Evolutionary conservation across 2,113 vertebrate species (phyloP), one percentile per base, ranked within the genome.

Genomic region (Phalacrocorax brasilianus): DNA sequence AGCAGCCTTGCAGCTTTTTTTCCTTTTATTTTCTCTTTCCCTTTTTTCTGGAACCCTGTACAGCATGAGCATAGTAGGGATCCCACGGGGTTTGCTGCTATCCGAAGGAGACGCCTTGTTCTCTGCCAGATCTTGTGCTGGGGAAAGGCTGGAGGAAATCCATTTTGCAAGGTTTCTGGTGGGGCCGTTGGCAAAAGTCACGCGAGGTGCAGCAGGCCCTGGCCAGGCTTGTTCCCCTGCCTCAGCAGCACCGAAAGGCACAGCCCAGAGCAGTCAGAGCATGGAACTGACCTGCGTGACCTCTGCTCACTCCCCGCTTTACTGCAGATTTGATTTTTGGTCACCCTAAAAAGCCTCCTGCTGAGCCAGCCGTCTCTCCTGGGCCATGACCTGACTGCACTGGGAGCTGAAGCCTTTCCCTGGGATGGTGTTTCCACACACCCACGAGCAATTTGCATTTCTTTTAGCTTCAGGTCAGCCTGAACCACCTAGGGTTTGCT

Each of bases 371-470:
- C 19, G 0, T 1, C n/a, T 58, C 24, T 35, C 26, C 33, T 1
- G 5, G 66, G 59, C 71, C 12, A 0, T 56, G 88, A 68, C 85
- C 82, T 79, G 75, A 45, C 2, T 44, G 52, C 68, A 33, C 7
- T 0, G 3, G 53, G 45, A 3, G 1, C 78, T n/a, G 35, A 45
- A 49, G 38, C 68, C 40, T 80, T 77, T 74, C 47, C 62, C 53
- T 59, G 28, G n/a, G 87, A 26, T 0, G 0, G 2, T 3, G 1
- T 71, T 91, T 91, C 67, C 66, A 21, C 0, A 0, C 38, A 1
- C 1, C 32, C 33, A 45, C 0, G 0, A 82, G 35, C 44, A 76
- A 10, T 94, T 72, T 68, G 74, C 70, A 79, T 95, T 93, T 88
- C 47, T 35, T 44, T 40, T 63, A 77, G 75, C 55, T 84, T 67